A percentile compares a stretch with the other conserved stretches of the same genome.
Conservation (phyloP, 2,797 vertebrate genomes). For the Salarias fasciatus region DNA sequence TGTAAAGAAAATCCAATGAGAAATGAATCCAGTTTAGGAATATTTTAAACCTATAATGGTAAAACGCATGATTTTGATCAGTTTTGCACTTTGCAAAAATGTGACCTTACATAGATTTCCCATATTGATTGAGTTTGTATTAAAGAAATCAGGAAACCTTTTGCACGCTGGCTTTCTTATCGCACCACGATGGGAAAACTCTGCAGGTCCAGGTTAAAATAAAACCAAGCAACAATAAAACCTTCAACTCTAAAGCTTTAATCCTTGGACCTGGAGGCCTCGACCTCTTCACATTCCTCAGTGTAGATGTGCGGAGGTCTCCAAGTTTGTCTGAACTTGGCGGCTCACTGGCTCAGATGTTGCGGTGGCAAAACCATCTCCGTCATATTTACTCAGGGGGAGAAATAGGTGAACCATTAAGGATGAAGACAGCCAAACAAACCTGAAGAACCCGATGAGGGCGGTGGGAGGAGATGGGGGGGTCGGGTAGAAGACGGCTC, state of each 20-base stretch:
- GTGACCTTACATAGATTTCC: too few species aligned
- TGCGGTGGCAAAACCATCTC: slow-evolving; percentile 14
- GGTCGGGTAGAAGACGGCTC: slow-evolving; percentile 1
- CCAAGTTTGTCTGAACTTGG: slow-evolving; percentile 50
- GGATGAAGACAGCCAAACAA: slow-evolving; percentile 4
- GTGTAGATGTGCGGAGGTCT: slow-evolving; percentile 20
- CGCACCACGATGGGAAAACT: background rate
- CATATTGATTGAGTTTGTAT: too few species aligned
- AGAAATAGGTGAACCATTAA: slow-evolving; percentile 33
- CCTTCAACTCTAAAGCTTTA: background rate
- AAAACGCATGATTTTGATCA: too few species aligned
- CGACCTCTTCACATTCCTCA: slow-evolving; percentile 46
- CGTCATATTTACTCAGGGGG: slow-evolving; percentile 28
- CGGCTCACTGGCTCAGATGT: slow-evolving; percentile 7
- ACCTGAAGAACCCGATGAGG: slow-evolving; percentile 33
- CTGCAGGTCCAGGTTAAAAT: background rate
- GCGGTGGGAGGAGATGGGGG: slow-evolving; percentile 10
- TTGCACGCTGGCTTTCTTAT: too few species aligned
- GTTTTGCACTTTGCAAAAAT: too few species aligned
- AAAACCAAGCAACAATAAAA: background rate
- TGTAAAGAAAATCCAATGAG: too few species aligned
- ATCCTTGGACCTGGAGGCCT: slow-evolving; percentile 29
- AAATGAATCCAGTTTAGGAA: too few species aligned
- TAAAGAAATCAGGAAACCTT: too few species aligned
- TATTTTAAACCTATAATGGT: too few species aligned